A percentile compares a stretch with the other conserved stretches of the same genome.
phyloP scores from a whole-genome alignment of 2,113 vertebrate genomes.

The Hucho hucho region DNA sequence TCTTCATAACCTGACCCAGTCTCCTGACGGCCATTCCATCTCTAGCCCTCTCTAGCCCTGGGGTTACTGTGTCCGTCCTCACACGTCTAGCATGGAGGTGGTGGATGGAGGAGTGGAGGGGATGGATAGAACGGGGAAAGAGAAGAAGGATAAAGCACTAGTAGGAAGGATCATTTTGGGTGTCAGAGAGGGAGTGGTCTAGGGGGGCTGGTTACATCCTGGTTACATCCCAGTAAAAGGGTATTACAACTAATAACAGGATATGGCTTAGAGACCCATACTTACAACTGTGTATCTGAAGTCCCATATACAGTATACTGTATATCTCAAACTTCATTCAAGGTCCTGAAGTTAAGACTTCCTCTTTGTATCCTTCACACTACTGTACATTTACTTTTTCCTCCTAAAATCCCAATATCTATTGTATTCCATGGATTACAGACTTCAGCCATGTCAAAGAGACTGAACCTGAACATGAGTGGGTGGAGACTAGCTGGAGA shows the following conservation, averaged over 20 bases:
- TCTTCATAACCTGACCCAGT: constrained; percentile 47
- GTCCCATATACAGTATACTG: no score
- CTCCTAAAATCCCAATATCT: constrained; percentile 12
- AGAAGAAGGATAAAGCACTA: constrained; percentile 29
- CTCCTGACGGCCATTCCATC: constrained; percentile 12
- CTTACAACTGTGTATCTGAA: no score
- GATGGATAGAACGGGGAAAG: constrained; percentile 1
- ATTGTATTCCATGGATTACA: background rate
- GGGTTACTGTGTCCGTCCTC: constrained; percentile 35
- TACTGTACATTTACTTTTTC: constrained; percentile 16
- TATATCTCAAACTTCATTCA: no score
- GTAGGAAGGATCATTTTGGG: background rate
- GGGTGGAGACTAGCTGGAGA: constrained; percentile 10
- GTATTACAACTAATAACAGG: constrained; percentile 47
- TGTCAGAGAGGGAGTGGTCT: constrained; percentile 8
- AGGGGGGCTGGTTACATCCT: background rate
- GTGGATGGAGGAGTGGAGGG: constrained; percentile 23
- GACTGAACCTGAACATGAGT: constrained; percentile 8
- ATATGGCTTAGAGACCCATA: background rate
- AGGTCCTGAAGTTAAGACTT: no score
- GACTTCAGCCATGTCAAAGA: background rate
- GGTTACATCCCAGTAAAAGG: background rate
- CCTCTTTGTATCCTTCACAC: background rate
- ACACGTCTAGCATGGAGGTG: constrained; percentile 17
- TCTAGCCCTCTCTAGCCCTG: constrained; percentile 19